Evolutionary conservation across 1,140 invertebrate species (phyloP).

Genomic region (Ceratina calcarata): DNA sequence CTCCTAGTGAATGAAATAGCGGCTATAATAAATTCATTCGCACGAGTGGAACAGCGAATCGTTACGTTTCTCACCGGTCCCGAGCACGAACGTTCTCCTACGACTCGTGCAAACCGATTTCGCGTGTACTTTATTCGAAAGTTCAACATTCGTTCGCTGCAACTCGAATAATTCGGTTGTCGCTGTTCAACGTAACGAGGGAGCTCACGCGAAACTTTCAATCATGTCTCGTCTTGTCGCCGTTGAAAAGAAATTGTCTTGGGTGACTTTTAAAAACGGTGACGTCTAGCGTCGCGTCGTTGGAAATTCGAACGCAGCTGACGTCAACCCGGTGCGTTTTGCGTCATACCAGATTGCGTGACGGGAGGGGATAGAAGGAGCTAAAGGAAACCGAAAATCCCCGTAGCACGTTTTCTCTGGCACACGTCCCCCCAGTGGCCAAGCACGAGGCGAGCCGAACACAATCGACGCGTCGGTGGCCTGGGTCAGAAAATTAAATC

Average conservation of each 20-base stretch:
- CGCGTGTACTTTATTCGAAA: background rate
- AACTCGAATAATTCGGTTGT: too few relatives aligned
- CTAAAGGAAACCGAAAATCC: background rate
- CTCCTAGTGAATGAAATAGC: background rate
- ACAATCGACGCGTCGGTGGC: slow-evolving; percentile 32
- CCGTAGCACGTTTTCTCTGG: background rate
- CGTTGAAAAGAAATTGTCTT: too few relatives aligned
- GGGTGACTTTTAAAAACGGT: background rate
- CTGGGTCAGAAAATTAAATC: slow-evolving; percentile 55
- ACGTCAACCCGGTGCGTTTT: background rate
- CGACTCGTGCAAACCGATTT: background rate
- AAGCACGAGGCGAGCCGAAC: slow-evolving; percentile 42
- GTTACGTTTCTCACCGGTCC: too few relatives aligned
- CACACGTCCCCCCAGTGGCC: background rate
- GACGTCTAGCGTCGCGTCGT: background rate
- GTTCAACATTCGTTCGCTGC: too few relatives aligned
- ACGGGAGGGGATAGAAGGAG: background rate
- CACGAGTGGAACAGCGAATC: background rate
- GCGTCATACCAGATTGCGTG: slow-evolving; percentile 10
- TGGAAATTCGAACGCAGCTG: background rate
- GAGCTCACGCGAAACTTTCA: too few relatives aligned
- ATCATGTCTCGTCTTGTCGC: too few relatives aligned
- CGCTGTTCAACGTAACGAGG: too few relatives aligned
- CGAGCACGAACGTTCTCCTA: background rate
- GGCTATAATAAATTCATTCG: background rate